These are phyloP conservation scores for Gymnoscopelus microlampas DNA, from an alignment of 2,797 vertebrate species.

Conservation along the genomic window DNA sequence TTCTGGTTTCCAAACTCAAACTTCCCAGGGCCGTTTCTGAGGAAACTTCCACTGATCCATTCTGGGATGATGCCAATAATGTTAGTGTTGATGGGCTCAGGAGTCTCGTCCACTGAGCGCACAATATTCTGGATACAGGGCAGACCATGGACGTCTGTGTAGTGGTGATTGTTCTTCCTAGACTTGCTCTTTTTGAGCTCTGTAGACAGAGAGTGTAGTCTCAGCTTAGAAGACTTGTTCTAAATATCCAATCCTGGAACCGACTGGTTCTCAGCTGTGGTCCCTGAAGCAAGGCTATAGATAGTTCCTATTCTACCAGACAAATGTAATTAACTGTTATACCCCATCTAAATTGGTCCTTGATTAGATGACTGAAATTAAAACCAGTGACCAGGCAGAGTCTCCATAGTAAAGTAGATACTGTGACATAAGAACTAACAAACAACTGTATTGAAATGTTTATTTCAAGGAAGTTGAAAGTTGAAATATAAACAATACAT, in stretches of 20 bases:
- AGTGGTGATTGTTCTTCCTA: constrained; percentile 45
- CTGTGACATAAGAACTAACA: too few relatives aligned
- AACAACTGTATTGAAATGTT: too few relatives aligned
- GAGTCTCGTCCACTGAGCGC: constrained; percentile 82
- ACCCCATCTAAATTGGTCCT: not conserved
- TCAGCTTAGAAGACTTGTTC: not conserved
- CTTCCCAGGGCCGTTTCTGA: constrained; percentile 91
- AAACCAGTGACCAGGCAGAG: not conserved
- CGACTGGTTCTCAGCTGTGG: not conserved
- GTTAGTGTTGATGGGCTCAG: constrained; percentile 72
- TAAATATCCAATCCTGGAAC: not conserved
- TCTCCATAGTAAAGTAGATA: too few relatives aligned
- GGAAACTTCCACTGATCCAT: constrained; percentile 88
- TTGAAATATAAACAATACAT: too few relatives aligned
- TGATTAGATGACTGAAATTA: not conserved
- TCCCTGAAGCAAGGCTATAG: not conserved
- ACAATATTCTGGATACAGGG: constrained; percentile 84
- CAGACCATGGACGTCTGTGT: constrained; percentile 68
- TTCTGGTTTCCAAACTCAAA: constrained; percentile 90
- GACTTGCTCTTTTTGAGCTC: constrained; percentile 44
- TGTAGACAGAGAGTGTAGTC: constrained; percentile 22
- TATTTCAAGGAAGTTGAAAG: too few relatives aligned
- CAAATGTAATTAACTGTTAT: too few relatives aligned
- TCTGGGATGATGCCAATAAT: constrained; percentile 83
- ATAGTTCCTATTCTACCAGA: too few relatives aligned